These are phyloP conservation scores for Drosophila flavopinicola DNA, from an alignment of 2,888 invertebrate genomes.

Conservation along the genomic window DNA sequence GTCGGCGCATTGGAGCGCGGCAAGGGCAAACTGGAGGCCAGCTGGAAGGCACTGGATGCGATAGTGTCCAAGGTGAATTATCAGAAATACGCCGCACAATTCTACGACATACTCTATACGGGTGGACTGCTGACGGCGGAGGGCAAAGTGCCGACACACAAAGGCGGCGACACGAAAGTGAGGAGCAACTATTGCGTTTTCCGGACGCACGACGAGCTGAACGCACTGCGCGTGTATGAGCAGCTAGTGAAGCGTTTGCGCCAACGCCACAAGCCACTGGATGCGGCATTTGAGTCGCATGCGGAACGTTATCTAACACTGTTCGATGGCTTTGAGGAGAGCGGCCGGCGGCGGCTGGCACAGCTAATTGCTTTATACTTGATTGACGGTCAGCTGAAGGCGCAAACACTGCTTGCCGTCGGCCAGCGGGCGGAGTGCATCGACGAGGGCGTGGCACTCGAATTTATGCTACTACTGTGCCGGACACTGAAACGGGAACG, in stretches of 20 bases:
- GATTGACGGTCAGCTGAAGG: slow-evolving; percentile 18
- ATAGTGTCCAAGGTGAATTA: slow-evolving; percentile 16
- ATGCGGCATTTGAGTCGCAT: slow-evolving; percentile 20
- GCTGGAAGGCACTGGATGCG: slow-evolving; percentile 32
- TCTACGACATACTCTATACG: slow-evolving; percentile 36
- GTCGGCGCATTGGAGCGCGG: slow-evolving; percentile 27
- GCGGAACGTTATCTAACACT: slow-evolving; percentile 2
- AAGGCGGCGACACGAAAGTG: slow-evolving; percentile 6
- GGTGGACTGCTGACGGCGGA: slow-evolving; percentile 28
- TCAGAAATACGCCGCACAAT: slow-evolving; percentile 1
- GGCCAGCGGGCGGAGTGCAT: slow-evolving; percentile 18
- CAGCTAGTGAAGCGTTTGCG: slow-evolving; percentile 32
- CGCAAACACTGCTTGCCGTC: slow-evolving; percentile 10
- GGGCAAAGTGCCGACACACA: background rate
- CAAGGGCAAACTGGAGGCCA: slow-evolving; percentile 43
- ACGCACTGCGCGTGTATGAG: slow-evolving; percentile 30
- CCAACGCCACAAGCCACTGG: slow-evolving; percentile 18
- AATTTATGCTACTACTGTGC: slow-evolving; percentile 32
- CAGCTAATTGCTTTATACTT: slow-evolving; percentile 20
- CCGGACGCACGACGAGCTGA: slow-evolving; percentile 13
- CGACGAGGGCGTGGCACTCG: slow-evolving; percentile 25
- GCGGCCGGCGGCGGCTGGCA: slow-evolving; percentile 13
- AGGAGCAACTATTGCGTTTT: slow-evolving; percentile 32
- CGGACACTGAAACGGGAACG: slow-evolving; percentile 18
- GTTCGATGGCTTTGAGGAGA: slow-evolving; percentile 18